Percentiles rank a stretch among this genome's conserved stretches.
phyloP scores from a whole-genome alignment of 1,140 invertebrate genomes.

The Eriocheir sinensis region DNA sequence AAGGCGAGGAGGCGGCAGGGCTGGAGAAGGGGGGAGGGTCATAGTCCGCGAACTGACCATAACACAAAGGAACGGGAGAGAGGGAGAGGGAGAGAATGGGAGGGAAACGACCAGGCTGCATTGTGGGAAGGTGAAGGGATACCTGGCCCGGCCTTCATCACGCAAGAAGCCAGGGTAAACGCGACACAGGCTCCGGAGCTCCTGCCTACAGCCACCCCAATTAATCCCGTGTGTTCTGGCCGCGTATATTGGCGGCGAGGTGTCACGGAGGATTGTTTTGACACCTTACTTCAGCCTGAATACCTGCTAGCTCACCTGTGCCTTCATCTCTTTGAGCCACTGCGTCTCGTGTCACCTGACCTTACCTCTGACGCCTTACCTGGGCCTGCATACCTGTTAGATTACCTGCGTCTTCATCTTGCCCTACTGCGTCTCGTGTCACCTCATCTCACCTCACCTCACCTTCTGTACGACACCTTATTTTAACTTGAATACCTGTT shows the following conservation, averaged over 20 bases:
- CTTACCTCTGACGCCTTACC: too few relatives aligned
- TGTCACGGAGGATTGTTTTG: too few relatives aligned
- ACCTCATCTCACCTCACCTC: not conserved
- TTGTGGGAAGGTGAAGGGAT: not conserved
- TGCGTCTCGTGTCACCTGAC: too few relatives aligned
- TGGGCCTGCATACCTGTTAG: too few relatives aligned
- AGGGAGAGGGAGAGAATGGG: not conserved
- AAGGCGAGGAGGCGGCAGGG: too few relatives aligned
- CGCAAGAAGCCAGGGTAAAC: not conserved
- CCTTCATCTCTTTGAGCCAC: too few relatives aligned
- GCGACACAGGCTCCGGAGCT: not conserved
- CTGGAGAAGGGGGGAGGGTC: not conserved
- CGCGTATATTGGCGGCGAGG: not conserved
- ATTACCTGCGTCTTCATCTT: too few relatives aligned
- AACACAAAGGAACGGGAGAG: not conserved
- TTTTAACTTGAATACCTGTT: too few relatives aligned
- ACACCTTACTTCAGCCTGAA: too few relatives aligned
- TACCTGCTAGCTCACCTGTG: too few relatives aligned
- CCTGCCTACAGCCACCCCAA: not conserved
- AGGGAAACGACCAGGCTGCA: too few relatives aligned
- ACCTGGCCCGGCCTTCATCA: not conserved
- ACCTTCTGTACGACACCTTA: not conserved
- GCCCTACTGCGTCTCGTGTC: not conserved
- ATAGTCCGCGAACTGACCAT: too few relatives aligned
- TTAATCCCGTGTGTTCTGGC: not conserved